Evolutionary conservation across 2,797 vertebrate species (phyloP).

Genomic region (Salmo trutta): DNA sequence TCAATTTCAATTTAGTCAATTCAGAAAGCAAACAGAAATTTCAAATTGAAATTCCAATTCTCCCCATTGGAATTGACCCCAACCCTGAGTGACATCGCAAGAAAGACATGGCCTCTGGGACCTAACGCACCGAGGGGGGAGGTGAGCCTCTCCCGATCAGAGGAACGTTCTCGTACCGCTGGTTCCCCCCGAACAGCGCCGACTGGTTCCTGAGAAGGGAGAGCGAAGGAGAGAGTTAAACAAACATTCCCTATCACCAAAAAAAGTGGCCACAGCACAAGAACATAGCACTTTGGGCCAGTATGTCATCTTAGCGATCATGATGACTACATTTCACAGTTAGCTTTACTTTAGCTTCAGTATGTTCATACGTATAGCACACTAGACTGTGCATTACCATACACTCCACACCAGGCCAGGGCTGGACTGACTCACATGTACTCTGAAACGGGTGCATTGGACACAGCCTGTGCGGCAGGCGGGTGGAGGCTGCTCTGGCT

Average conservation of each 20-base stretch:
- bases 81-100: constrained; percentile 44
- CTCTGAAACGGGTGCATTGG: constrained; percentile 86
- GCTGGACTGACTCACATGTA: constrained; percentile 83
- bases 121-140: constrained; percentile 90
- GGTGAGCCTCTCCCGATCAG: constrained; percentile 92
- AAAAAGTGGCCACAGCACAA: not conserved
- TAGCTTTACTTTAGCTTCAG: not conserved
- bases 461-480: constrained; percentile 76
- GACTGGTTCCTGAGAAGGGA: constrained; percentile 85
- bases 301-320: not conserved
- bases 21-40: not conserved
- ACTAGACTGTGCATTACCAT: not conserved
- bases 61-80: not conserved
- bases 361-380: not conserved
- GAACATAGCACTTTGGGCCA: not conserved
- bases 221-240: not conserved
- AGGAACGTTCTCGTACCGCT: constrained; percentile 92
- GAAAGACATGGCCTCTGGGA: constrained; percentile 60
- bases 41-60: not conserved
- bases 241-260: not conserved
- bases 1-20: not conserved
- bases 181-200: constrained; percentile 89
- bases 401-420: not conserved
- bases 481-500: constrained; percentile 93
- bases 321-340: not conserved